These are phyloP conservation scores for Phycodurus eques DNA, from an alignment of 2,113 vertebrate genomes.

Conservation along the genomic window DNA sequence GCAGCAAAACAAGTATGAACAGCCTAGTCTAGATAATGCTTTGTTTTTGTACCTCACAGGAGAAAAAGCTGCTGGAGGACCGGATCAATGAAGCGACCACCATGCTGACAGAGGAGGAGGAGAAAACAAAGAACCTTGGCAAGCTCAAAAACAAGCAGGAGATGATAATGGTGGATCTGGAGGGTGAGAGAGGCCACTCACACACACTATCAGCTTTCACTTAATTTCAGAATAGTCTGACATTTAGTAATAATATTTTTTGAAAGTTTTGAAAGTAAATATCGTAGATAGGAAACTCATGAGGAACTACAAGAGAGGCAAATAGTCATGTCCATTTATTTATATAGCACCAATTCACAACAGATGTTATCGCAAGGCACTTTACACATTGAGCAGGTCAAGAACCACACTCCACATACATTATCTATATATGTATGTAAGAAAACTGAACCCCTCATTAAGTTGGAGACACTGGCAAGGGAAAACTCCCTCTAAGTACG, in stretches of 20 bases:
- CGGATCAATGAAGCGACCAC: conserved; percentile 88
- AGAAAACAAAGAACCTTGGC: conserved; percentile 94
- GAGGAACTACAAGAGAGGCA: no score
- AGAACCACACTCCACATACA: no score
- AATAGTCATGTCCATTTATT: no score
- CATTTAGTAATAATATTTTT: background rate
- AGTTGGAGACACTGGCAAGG: no score
- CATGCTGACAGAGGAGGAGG: conserved; percentile 93
- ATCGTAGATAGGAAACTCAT: no score
- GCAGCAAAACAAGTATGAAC: background rate
- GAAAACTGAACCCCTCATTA: no score
- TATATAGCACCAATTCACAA: no score
- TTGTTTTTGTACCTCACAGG: conserved; percentile 66
- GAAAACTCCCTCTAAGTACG: no score
- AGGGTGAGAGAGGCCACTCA: conserved; percentile 76
- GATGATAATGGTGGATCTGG: conserved; percentile 95
- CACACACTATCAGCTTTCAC: background rate
- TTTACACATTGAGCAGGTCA: no score
- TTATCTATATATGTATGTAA: no score
- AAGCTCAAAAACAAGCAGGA: conserved; percentile 98
- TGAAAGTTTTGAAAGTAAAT: background rate
- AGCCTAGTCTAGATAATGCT: background rate
- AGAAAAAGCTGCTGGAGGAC: conserved; percentile 95
- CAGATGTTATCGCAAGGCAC: no score
- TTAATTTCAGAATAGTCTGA: background rate